phyloP scores from a whole-genome alignment of 2,888 invertebrate species.

The Antitype chi region DNA sequence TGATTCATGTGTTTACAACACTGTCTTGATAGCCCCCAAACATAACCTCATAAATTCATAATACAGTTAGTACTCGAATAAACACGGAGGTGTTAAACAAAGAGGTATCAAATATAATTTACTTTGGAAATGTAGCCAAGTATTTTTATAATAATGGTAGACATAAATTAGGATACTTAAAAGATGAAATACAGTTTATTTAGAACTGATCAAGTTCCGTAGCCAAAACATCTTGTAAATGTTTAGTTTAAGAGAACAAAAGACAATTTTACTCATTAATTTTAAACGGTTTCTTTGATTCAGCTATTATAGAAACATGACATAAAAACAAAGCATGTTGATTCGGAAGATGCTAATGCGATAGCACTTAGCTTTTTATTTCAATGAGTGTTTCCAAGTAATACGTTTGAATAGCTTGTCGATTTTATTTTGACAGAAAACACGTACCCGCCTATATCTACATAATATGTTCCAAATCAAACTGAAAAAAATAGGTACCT shows the following conservation, averaged over 20 bases:
- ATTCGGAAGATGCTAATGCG: neutral
- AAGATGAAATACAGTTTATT: neutral
- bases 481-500: too few relatives aligned
- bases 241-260: neutral
- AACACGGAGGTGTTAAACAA: constrained; percentile 1
- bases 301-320: neutral
- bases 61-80: neutral
- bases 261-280: neutral
- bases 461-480: too few relatives aligned
- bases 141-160: constrained; percentile 14
- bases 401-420: neutral
- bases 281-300: neutral
- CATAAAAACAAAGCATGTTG: neutral
- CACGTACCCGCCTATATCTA: too few relatives aligned
- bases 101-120: constrained; percentile 11
- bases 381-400: neutral
- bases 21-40: too few relatives aligned
- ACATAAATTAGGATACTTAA: constrained; percentile 25
- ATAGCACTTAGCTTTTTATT: neutral
- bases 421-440: neutral
- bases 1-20: too few relatives aligned
- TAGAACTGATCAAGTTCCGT: neutral
- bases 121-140: constrained; percentile 13
- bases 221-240: constrained; percentile 1
- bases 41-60: neutral